Evolutionary conservation across 2,888 invertebrate genomes (phyloP).

Genomic region (Erebia epiphron): DNA sequence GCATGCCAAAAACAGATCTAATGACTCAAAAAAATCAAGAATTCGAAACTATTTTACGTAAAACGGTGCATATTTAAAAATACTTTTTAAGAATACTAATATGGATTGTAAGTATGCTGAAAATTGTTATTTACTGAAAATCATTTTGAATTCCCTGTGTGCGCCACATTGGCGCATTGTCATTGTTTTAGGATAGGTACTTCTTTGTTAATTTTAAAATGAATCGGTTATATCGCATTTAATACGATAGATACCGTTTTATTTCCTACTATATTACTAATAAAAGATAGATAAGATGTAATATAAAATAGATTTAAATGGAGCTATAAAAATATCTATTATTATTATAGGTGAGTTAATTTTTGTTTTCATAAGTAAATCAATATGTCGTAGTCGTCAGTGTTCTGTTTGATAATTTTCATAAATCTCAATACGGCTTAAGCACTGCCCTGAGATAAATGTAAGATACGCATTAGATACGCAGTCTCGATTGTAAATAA

Average conservation of each 20-base stretch:
- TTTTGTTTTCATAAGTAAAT: slow-evolving; percentile 6
- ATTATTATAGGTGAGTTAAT: background rate
- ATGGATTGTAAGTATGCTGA: background rate
- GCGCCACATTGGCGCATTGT: background rate
- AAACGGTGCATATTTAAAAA: slow-evolving; percentile 25
- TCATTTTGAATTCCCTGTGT: background rate
- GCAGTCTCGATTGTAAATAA: slow-evolving; percentile 32
- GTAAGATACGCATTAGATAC: slow-evolving; percentile 31
- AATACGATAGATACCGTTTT: slow-evolving; percentile 12
- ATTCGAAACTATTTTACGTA: slow-evolving; percentile 40
- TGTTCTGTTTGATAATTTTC: slow-evolving; percentile 26
- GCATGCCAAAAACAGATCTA: slow-evolving; percentile 54
- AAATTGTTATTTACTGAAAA: background rate
- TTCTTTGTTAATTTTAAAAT: slow-evolving; percentile 5
- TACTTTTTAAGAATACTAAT: slow-evolving; percentile 6
- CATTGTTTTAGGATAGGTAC: background rate
- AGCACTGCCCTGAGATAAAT: slow-evolving; percentile 51
- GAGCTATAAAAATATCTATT: background rate
- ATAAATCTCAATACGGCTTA: slow-evolving; percentile 37
- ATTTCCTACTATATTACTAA: slow-evolving; percentile 22
- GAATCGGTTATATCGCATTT: slow-evolving; percentile 5
- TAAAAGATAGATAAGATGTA: slow-evolving; percentile 7
- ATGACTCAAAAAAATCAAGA: slow-evolving; percentile 36
- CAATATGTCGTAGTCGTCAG: background rate
- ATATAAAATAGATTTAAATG: background rate